Evolutionary conservation across 1,140 invertebrate species (phyloP), one percentile per base, ranked within the genome.

Genomic region (Melitaea cinxia): DNA sequence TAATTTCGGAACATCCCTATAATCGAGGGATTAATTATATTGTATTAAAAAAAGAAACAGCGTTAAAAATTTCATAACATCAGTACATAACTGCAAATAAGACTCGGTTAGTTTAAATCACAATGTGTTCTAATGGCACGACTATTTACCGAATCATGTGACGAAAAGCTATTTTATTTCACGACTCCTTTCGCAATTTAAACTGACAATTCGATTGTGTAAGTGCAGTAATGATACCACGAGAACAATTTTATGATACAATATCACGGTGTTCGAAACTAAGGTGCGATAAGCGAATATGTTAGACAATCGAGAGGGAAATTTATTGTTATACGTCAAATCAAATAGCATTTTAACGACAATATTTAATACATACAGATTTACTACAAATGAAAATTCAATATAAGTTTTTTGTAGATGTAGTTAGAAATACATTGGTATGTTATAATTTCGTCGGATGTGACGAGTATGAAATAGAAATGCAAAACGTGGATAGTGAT

Each of bases 151-250:
- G 61, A 75, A 72, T 64, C 65, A 78, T 79, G 80, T 85, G 82
- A 82, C 77, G 82, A 86, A 84, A 85, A 82, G 73, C 75, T 80
- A 84, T 85, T 84, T 77, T 72, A 75, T 62, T 64, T 67, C 65
- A 73, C 63, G 64, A 77, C 75, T 78, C 70, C 69, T 85, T 83
- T 85, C 77, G 77, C 72, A 85, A 88, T 82, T 45, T 65, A 54
- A 73, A 71, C 77, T 76, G 74, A 85, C 80, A 83, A 81, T 83
- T 63, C 72, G 77, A 80, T 86, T 86, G 80, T 83, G 81, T 77
- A 83, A 80, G 81, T 70, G 73, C 56, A 68, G 75, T 83, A 86
- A 83, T 82, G 73, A 80, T 70, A 80, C 60, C 63, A 57, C 61
- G 59, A 77, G 71, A 75, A 59, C 66, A 73, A 75, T 79, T n/a